phyloP scores from a whole-genome alignment of 2,113 vertebrate species.

The Catharus minimus region DNA sequence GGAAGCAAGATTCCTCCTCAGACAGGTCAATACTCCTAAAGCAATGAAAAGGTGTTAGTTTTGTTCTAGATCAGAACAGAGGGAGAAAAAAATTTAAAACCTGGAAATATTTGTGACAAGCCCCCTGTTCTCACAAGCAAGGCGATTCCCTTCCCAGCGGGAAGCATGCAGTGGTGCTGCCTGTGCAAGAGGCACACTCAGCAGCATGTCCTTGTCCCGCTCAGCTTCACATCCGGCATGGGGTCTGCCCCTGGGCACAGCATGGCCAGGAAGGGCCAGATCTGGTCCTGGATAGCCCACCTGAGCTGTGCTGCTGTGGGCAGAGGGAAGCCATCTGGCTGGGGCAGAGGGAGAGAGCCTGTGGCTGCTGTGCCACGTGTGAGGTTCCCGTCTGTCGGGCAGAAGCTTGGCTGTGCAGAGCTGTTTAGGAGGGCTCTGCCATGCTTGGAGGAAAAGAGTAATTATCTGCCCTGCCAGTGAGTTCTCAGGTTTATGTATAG shows the following conservation, averaged over 20 bases:
- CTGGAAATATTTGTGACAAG: not conserved
- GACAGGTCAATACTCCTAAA: not conserved
- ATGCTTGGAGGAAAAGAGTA: conserved; percentile 5
- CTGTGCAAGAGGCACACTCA: fast-evolving
- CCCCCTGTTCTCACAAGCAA: fast-evolving
- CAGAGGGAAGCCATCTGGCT: not conserved
- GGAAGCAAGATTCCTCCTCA: not conserved
- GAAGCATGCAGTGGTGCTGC: not conserved
- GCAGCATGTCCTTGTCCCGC: fast-evolving
- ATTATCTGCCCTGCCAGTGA: conserved; percentile 21
- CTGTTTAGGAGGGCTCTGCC: conserved; percentile 41
- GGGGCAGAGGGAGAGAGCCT: not conserved
- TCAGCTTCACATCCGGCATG: not conserved
- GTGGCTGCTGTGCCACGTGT: not conserved
- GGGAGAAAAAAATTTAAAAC: not conserved
- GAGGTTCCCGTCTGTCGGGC: not conserved
- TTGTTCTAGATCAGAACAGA: not conserved
- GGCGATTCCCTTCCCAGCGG: not conserved
- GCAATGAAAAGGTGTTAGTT: not conserved
- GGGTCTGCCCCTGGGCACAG: not conserved
- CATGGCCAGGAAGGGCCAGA: fast-evolving
- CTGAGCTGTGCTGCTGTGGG: not conserved
- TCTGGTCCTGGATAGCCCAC: not conserved
- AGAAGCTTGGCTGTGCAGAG: not conserved
- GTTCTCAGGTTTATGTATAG: conserved; percentile 14